These are phyloP conservation scores for Oceanodroma tethys DNA, from an alignment of 2,113 vertebrate species.

Conservation along the genomic window DNA sequence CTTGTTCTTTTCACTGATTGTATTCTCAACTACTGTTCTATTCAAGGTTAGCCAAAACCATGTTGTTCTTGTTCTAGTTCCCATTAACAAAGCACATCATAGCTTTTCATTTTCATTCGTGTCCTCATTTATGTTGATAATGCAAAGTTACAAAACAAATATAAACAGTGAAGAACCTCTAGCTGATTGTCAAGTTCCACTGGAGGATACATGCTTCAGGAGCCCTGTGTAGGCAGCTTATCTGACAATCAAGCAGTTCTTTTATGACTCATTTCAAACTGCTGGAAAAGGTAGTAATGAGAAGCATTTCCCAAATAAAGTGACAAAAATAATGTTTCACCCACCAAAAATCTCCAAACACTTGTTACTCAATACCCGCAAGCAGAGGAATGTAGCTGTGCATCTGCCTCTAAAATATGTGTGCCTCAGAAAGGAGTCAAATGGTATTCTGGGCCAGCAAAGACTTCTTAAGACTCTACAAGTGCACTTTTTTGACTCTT, in stretches of 20 bases:
- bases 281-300: background rate
- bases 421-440: background rate
- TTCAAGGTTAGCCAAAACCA: constrained; percentile 1
- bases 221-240: background rate
- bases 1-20: background rate
- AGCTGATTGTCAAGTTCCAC: background rate
- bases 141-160: background rate
- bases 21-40: background rate
- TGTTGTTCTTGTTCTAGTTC: background rate
- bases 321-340: background rate
- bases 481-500: background rate
- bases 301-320: background rate
- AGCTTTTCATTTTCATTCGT: constrained; percentile 3
- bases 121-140: background rate
- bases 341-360: background rate
- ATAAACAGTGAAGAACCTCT: background rate
- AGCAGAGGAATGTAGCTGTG: background rate
- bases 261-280: background rate
- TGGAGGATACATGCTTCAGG: background rate
- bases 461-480: background rate
- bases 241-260: background rate
- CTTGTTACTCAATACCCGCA: background rate
- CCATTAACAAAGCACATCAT: background rate
- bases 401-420: background rate
- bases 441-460: background rate